These are phyloP conservation scores for Scaptomyza reducta DNA, from an alignment of 2,888 invertebrate genomes.

Conservation along the genomic window DNA sequence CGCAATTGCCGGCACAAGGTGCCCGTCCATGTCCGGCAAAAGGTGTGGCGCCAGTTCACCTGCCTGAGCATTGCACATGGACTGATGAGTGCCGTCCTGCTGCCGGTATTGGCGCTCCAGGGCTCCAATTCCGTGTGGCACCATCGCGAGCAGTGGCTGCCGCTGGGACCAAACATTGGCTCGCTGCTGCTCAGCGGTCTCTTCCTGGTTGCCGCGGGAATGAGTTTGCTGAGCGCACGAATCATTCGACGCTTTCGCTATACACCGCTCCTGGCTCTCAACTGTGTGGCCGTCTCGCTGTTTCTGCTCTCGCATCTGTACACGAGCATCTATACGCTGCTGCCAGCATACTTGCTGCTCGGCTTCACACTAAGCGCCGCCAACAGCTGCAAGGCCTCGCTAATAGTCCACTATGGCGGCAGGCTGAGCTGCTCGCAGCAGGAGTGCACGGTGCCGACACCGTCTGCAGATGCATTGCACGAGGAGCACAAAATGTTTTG, in stretches of 20 bases:
- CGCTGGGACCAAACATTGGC: constrained; percentile 85
- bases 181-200: constrained; percentile 87
- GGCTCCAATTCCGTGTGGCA: constrained; percentile 84
- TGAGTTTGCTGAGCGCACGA: constrained; percentile 85
- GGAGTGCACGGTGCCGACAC: constrained; percentile 67
- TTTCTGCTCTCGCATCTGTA: constrained; percentile 87
- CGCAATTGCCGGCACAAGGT: constrained; percentile 84
- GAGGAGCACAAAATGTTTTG: constrained; percentile 84
- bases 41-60: constrained; percentile 81
- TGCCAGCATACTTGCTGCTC: constrained; percentile 85
- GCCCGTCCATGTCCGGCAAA: constrained; percentile 82
- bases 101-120: constrained; percentile 83
- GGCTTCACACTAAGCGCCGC: constrained; percentile 86
- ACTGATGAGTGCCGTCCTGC: constrained; percentile 78
- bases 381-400: constrained; percentile 81
- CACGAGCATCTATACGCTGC: constrained; percentile 85
- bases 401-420: constrained; percentile 82
- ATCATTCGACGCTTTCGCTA: constrained; percentile 86
- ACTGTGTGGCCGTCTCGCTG: constrained; percentile 86
- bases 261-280: constrained; percentile 84
- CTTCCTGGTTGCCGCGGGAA: constrained; percentile 87
- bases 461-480: constrained; percentile 67
- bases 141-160: constrained; percentile 83
- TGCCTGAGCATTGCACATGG: constrained; percentile 82
- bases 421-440: constrained; percentile 83